phyloP scores from a whole-genome alignment of 2,113 vertebrate species.

The human (Homo sapiens) region DNA sequence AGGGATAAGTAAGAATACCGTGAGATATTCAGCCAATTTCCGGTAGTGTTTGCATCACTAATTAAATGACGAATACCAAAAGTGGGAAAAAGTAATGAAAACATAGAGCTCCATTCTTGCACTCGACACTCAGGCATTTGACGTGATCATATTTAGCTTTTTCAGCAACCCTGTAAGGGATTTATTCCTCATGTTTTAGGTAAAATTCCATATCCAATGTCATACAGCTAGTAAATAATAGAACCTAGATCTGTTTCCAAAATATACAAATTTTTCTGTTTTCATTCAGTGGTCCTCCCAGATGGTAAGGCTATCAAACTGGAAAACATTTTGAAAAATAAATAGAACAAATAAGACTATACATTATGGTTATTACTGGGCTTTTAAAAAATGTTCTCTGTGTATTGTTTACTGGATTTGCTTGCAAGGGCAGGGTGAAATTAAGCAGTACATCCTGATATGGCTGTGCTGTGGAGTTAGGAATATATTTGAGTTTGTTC shows the following conservation, averaged over 20 bases:
- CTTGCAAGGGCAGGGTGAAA: background rate
- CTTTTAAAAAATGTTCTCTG: background rate
- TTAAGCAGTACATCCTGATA: background rate
- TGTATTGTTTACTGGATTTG: background rate
- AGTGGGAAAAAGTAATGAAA: background rate
- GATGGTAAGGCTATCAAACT: background rate
- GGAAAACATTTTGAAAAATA: background rate
- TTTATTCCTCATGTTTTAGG: background rate
- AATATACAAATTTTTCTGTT: background rate
- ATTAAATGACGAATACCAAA: background rate
- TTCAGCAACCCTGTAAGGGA: background rate
- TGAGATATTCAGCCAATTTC: background rate
- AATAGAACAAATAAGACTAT: background rate
- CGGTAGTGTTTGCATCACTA: background rate
- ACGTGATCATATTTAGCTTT: background rate
- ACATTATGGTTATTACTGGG: background rate
- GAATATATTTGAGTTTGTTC: background rate
- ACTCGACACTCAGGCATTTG: background rate
- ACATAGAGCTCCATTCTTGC: background rate
- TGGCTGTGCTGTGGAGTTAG: background rate
- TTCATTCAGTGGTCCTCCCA: no score
- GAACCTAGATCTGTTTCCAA: background rate
- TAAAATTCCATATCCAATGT: background rate
- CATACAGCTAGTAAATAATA: background rate
- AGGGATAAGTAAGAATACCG: background rate